Base-by-base conservation (phyloP, 2,797 vertebrate species). In the Microchirus variegatus region DNA sequence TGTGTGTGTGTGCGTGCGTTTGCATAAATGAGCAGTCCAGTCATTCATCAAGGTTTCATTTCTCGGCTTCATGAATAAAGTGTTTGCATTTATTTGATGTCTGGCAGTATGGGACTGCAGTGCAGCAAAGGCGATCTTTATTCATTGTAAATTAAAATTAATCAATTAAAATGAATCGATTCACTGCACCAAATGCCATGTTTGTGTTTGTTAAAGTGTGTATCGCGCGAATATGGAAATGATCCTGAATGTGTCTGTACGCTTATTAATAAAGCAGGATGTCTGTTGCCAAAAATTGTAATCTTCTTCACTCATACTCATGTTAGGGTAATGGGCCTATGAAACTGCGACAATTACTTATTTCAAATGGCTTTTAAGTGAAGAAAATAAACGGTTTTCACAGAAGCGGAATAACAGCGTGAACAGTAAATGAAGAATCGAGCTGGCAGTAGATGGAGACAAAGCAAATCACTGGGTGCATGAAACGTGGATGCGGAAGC, bases 1-100 rank as follows among this genome's bases (percentile, higher is more conserved):
- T 45, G 41, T 44, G 43, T 44, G 26, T 66, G 42, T 57, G 61
- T 78, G 26, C 63, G 42, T 57, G 61, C 77, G 76, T 75, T 67
- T 82, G 78, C 80, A 84, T 80, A 79, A 71, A 79, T 75, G 75
- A 88, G 75, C 70, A 69, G 77, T 80, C 82, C 80, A 82, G 81
- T 67, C 85, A 89, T 91, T 92, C 84, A 88, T 92, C 86, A 89
- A 51, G 71, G 78, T 85, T 90, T 85, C 76, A 82, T 88, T 91
- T 87, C 78, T 77, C 66, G 63, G 76, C 84, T 73, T 81, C 75
- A 87, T 91, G 85, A 92, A 90, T 91, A 90, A 92, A 90, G 81
- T 84, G 62, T 61, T 70, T 70, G 77, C 78, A 82, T 90, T 78
- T 80, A 80, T 80, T 80, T 83, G 75, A 84, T 59, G 71, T 75